phyloP scores from a whole-genome alignment of 2,888 invertebrate species.

The Gibbula magus region DNA sequence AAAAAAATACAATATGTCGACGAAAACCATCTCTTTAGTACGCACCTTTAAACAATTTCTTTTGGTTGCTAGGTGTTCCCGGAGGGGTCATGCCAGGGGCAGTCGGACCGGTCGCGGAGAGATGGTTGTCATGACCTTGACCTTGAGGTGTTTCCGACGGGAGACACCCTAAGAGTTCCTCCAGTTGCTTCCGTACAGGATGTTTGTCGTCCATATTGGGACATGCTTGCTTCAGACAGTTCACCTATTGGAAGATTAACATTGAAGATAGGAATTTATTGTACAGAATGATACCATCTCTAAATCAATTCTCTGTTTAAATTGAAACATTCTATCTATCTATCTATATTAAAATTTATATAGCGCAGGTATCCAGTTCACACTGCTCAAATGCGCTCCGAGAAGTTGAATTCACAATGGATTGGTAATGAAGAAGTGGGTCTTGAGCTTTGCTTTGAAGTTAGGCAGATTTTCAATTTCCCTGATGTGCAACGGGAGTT shows the following conservation, averaged over 20 bases:
- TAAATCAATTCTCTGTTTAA: not conserved
- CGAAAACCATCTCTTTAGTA: not conserved
- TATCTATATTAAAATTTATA: too few species aligned
- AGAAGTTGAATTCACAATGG: too few species aligned
- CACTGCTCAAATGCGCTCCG: too few species aligned
- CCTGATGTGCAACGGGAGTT: too few species aligned
- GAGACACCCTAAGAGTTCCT: constrained; percentile 72
- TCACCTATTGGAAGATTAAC: constrained; percentile 67
- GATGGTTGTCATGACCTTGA: constrained; percentile 30
- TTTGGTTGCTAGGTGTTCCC: constrained; percentile 63
- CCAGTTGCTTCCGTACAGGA: constrained; percentile 73
- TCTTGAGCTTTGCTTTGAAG: too few species aligned
- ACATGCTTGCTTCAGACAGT: constrained; percentile 72
- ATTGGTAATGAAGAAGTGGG: too few species aligned
- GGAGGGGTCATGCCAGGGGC: constrained; percentile 67
- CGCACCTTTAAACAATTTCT: constrained; percentile 51
- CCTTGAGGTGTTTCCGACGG: constrained; percentile 56
- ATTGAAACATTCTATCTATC: too few species aligned
- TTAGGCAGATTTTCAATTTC: too few species aligned
- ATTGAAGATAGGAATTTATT: not conserved
- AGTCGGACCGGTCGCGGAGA: constrained; percentile 38
- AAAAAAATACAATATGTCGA: too few species aligned
- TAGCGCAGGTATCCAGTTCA: too few species aligned
- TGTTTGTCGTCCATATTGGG: constrained; percentile 60
- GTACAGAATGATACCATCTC: not conserved